A percentile compares a stretch with the other conserved stretches of the same genome.
These are phyloP conservation scores for Troides aeacus DNA, from an alignment of 2,888 invertebrate species.

Conservation along the genomic window DNA sequence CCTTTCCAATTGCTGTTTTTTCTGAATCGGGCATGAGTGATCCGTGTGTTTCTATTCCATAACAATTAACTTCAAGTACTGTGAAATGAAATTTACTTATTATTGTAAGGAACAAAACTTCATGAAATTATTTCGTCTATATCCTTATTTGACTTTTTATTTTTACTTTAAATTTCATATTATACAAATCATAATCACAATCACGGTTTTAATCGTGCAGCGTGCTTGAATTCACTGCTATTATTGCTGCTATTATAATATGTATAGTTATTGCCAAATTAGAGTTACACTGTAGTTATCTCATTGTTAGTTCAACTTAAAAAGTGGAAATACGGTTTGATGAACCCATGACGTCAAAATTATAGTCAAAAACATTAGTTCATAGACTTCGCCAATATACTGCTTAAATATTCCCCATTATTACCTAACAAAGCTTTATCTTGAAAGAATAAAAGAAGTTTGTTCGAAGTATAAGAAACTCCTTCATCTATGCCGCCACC, in stretches of 20 bases:
- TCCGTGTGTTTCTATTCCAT: constrained; percentile 18
- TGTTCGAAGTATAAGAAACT: constrained; percentile 8
- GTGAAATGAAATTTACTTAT: not conserved
- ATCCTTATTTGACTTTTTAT: no score
- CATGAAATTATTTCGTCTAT: no score
- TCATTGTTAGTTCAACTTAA: no score
- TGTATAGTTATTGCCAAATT: no score
- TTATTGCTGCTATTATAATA: no score
- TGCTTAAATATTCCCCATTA: not conserved
- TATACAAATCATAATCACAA: no score
- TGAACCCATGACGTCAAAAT: not conserved
- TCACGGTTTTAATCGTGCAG: no score
- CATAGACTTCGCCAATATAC: no score
- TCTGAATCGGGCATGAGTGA: constrained; percentile 16
- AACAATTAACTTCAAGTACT: constrained; percentile 19
- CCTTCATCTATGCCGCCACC: constrained; percentile 22
- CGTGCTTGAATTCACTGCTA: no score
- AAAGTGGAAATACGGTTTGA: no score
- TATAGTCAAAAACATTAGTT: not conserved
- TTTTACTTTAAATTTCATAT: no score
- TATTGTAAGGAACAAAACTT: not conserved
- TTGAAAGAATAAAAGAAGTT: constrained; percentile 16
- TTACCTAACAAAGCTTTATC: constrained; percentile 21
- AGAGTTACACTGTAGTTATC: no score
- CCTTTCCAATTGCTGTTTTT: constrained; percentile 12